Conservation (phyloP, 2,888 invertebrate genomes). For the Chloroclysta siterata region DNA sequence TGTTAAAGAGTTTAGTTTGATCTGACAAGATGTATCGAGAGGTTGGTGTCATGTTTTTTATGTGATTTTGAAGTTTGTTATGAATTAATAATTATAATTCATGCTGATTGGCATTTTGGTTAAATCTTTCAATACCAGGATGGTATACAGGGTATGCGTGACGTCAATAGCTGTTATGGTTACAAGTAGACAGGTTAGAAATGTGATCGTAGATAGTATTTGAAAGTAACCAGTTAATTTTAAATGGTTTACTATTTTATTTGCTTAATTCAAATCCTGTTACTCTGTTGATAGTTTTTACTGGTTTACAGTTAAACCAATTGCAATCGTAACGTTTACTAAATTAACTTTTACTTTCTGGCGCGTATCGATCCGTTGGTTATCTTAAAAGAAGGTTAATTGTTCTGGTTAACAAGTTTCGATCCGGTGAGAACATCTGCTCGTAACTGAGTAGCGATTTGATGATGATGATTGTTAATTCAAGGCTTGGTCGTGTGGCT, state of each 20-base stretch:
- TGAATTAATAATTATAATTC: conserved; percentile 6
- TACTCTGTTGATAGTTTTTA: not conserved
- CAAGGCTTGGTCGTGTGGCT: no score
- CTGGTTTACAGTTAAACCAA: not conserved
- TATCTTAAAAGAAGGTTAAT: conserved; percentile 34
- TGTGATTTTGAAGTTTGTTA: conserved; percentile 26
- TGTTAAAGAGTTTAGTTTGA: conserved; percentile 30
- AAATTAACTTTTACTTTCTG: conserved; percentile 27
- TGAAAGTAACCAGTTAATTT: no score
- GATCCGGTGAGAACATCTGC: conserved; percentile 43
- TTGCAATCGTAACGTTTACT: conserved; percentile 3
- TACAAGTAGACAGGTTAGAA: no score
- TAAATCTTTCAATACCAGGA: no score
- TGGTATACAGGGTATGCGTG: no score
- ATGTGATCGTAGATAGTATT: no score
- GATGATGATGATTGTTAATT: not conserved
- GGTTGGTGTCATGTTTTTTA: conserved; percentile 27
- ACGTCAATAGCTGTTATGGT: no score
- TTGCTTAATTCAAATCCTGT: no score
- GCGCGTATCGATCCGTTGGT: conserved; percentile 31
- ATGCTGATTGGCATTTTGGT: no score
- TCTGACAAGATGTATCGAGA: conserved; percentile 31
- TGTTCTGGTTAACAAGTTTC: conserved; percentile 41
- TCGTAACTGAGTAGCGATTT: conserved; percentile 15
- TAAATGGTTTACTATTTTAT: no score